phyloP scores from a whole-genome alignment of 2,888 invertebrate genomes.

The Athripsodes cinereus region DNA sequence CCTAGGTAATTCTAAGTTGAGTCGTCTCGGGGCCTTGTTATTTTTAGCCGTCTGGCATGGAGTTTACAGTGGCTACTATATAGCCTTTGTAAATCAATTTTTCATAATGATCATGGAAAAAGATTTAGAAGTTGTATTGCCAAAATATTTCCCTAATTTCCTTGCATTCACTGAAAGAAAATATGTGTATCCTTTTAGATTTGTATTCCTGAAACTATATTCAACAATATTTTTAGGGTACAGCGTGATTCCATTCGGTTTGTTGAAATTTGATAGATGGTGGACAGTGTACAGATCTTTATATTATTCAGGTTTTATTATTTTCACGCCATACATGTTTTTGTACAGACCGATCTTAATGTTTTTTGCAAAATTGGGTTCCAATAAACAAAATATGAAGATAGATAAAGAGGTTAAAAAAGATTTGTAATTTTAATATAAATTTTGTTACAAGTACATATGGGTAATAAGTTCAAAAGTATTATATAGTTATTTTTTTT shows the following conservation, averaged over 20 bases:
- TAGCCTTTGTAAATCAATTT: constrained; percentile 89
- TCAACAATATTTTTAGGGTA: constrained; percentile 80
- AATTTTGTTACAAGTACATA: no score
- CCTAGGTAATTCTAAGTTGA: constrained; percentile 72
- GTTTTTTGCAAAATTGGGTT: no score
- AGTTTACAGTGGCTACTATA: constrained; percentile 87
- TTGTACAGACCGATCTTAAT: constrained; percentile 45
- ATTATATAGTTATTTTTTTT: no score
- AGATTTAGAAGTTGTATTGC: constrained; percentile 57
- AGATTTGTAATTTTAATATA: no score
- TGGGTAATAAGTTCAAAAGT: no score
- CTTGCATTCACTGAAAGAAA: constrained; percentile 35
- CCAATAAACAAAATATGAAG: no score
- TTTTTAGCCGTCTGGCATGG: constrained; percentile 98
- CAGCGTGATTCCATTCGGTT: constrained; percentile 68
- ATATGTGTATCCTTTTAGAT: constrained; percentile 43
- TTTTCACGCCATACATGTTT: constrained; percentile 61
- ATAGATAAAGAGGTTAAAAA: no score
- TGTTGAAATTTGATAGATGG: constrained; percentile 65
- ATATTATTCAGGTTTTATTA: constrained; percentile 62
- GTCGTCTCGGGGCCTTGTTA: constrained; percentile 73
- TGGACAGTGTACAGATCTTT: constrained; percentile 55
- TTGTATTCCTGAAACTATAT: constrained; percentile 61
- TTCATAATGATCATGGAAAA: constrained; percentile 79
- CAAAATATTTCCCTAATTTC: constrained; percentile 14